phyloP scores from a whole-genome alignment of 2,888 invertebrate species.

The Cecidostiba fungosa region DNA sequence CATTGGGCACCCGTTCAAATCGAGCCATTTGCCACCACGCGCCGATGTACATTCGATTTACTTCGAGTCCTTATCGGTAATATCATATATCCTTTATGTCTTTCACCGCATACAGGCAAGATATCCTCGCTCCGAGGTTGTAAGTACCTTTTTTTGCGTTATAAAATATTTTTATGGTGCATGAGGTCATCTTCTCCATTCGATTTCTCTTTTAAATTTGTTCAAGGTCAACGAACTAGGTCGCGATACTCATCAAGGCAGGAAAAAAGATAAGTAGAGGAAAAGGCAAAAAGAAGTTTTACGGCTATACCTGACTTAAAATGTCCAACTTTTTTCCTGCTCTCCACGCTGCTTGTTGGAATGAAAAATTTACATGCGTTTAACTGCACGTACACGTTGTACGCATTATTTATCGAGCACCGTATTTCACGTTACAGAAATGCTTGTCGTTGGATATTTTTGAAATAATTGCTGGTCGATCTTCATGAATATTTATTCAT shows the following conservation, averaged over 20 bases:
- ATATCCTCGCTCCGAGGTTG: conserved; percentile 23
- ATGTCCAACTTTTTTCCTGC: not conserved
- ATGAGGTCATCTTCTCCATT: conserved; percentile 11
- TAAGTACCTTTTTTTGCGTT: conserved; percentile 25
- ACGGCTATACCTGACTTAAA: not conserved
- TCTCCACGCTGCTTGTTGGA: not conserved
- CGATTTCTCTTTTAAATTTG: not conserved
- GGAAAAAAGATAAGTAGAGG: conserved; percentile 57
- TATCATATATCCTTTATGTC: conserved; percentile 38
- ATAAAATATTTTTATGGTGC: not conserved
- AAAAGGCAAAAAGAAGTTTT: not conserved
- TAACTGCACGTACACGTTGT: not conserved
- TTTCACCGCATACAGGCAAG: not conserved
- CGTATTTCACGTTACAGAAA: not conserved
- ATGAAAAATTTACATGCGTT: conserved; percentile 32
- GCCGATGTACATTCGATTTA: conserved; percentile 39
- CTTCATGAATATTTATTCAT: too few relatives aligned
- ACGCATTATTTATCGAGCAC: conserved; percentile 10
- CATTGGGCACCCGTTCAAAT: conserved; percentile 45
- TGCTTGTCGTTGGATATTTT: not conserved
- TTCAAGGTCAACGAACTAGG: conserved; percentile 27
- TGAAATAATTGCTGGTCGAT: not conserved
- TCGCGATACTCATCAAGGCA: not conserved
- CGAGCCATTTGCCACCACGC: conserved; percentile 33
- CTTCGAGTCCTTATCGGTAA: conserved; percentile 36